A percentile compares a stretch with the other conserved stretches of the same genome.
Evolutionary conservation across 2,113 vertebrate species (phyloP).

Genomic region (Tetrao urogallus): DNA sequence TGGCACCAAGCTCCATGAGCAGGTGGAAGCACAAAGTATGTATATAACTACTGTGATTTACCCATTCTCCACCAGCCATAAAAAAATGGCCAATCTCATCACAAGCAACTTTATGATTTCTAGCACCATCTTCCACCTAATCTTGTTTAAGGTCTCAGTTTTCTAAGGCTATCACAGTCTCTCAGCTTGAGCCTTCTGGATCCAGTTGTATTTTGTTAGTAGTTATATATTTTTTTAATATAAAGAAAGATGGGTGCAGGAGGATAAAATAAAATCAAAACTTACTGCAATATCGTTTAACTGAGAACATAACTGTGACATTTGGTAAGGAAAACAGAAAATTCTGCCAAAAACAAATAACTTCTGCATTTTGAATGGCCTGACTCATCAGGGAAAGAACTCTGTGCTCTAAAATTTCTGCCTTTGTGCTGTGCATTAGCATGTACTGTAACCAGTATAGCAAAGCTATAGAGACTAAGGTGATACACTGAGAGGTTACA

Average conservation of each 20-base stretch:
- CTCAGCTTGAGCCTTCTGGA: not conserved
- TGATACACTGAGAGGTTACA: not conserved
- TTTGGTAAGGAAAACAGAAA: constrained; percentile 47
- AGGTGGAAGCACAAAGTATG: not conserved
- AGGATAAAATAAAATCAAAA: not conserved
- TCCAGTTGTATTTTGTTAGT: not conserved
- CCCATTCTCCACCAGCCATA: not conserved
- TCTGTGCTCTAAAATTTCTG: not conserved
- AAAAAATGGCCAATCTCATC: not conserved
- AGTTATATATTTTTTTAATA: not conserved
- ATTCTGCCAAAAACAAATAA: constrained; percentile 48
- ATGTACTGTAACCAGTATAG: not conserved
- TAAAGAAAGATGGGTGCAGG: not conserved
- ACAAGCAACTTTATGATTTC: not conserved
- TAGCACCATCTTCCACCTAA: not conserved
- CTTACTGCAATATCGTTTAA: not conserved
- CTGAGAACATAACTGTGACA: constrained; percentile 15
- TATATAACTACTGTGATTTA: not conserved
- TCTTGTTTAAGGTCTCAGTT: not conserved
- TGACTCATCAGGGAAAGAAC: constrained; percentile 46
- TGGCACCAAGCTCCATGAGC: not conserved
- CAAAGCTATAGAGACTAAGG: not conserved
- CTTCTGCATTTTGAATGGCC: constrained; percentile 23
- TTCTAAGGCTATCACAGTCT: not conserved
- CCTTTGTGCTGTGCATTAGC: not conserved